Evolutionary conservation across 2,888 invertebrate genomes (phyloP), one percentile per base, ranked within the genome.

Genomic region (Tortricodes alternella): DNA sequence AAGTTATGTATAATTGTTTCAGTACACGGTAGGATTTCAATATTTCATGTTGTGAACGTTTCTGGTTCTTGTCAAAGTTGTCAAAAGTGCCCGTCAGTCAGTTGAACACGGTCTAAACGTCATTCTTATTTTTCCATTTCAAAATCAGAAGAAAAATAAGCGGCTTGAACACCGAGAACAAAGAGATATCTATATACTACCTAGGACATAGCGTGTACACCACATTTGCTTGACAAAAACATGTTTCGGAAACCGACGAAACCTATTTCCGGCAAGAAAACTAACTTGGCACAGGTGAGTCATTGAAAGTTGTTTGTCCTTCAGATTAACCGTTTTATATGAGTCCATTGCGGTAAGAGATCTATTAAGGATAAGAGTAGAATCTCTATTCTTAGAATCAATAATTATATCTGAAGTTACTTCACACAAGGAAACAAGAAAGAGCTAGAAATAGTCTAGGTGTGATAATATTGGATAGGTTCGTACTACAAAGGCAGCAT

Each of bases 231-330:
- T 9, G 1, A 39, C 49, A 15, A 56, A 46, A 71, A 70, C 66
- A 89, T 89, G 89, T 76, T 67, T 61, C 81, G 77, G 61, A 86
- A 78, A 60, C 82, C 49, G 4, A 43, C 43, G 50, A 55, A 55
- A 19, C 50, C 80, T 32, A 77, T 64, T 67, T 74, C 84, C 61
- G 79, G 81, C 63, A 85, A 83, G 69, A 86, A 75, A 71, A 64
- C 70, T 32, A 87, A 85, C 70, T 81, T 89, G 70, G 85, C 89
- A n/a, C 89, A 89, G 80, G 89, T 90, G 89, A 90, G 89, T 90
- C 87, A 90, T 81, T 73, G 59, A 62, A 68, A 74, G 78, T 79
- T 80, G 74, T 69, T 73, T 67, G 70, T 62, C 67, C 67, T 71
- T 59, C 53, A 44, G 24, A 44, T 34, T 50, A 50, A 49, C 43